phyloP scores from a whole-genome alignment of 2,797 vertebrate genomes.

The Takifugu rubripes region DNA sequence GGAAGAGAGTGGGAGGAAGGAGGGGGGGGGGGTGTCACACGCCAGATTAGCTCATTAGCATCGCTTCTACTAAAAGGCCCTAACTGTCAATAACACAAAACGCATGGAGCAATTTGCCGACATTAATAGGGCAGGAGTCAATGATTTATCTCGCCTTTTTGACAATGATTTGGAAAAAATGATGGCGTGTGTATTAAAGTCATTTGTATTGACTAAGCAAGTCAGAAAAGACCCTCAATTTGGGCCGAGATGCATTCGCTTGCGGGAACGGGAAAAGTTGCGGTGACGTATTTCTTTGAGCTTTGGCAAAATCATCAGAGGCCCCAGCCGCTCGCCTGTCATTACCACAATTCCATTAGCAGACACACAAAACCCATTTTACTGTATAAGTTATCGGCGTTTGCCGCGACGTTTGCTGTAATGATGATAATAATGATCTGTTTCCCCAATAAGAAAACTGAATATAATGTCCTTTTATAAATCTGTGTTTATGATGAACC shows the following conservation, averaged over 20 bases:
- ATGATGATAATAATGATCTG: constrained; percentile 54
- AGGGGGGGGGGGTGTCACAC: constrained; percentile 24
- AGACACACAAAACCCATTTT: constrained; percentile 50
- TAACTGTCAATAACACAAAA: constrained; percentile 76
- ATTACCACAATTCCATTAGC: constrained; percentile 61
- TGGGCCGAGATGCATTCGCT: constrained; percentile 57
- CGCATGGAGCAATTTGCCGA: constrained; percentile 70
- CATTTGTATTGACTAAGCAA: constrained; percentile 72
- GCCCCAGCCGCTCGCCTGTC: constrained; percentile 34
- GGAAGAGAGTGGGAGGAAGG: constrained; percentile 38
- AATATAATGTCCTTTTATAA: constrained; percentile 57
- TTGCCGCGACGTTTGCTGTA: constrained; percentile 32
- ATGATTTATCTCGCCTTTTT: constrained; percentile 63
- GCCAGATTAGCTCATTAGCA: constrained; percentile 74
- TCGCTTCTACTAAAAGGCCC: constrained; percentile 61
- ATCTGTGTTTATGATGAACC: constrained; percentile 43
- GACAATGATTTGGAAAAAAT: constrained; percentile 73
- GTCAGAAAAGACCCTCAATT: constrained; percentile 63
- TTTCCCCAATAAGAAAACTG: constrained; percentile 60
- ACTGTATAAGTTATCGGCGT: constrained; percentile 54
- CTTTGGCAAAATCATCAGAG: constrained; percentile 52
- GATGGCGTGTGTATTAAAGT: constrained; percentile 71
- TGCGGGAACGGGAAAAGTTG: constrained; percentile 41
- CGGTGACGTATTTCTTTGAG: constrained; percentile 62
- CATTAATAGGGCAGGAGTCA: constrained; percentile 67